These are phyloP conservation scores for Brienomyrus longianalis DNA, from an alignment of 2,113 vertebrate species.

Conservation along the genomic window DNA sequence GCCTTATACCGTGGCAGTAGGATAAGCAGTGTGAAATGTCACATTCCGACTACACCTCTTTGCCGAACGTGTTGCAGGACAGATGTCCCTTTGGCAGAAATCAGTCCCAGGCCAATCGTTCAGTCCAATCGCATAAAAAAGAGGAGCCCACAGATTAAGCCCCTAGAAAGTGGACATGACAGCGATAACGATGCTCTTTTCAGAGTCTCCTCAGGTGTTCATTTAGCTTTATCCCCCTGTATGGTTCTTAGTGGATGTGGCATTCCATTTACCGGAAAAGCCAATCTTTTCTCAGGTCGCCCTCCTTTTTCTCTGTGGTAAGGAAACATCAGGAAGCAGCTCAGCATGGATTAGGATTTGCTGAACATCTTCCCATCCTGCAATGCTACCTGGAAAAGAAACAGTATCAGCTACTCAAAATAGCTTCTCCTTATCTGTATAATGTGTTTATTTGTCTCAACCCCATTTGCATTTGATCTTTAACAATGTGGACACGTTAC, in stretches of 20 bases:
- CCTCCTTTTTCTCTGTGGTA: not conserved
- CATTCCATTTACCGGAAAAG: not conserved
- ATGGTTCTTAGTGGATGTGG: not conserved
- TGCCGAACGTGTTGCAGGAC: not conserved
- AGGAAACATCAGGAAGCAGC: not conserved
- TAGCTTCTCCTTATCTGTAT: not conserved
- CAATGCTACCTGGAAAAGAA: not conserved
- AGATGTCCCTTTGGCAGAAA: not conserved
- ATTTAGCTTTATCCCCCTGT: not conserved
- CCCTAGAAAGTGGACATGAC: not conserved
- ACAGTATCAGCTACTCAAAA: not conserved
- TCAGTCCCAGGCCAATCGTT: not conserved
- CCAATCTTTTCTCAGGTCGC: not conserved
- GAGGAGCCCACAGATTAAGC: not conserved
- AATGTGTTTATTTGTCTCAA: not conserved
- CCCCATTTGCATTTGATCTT: not conserved
- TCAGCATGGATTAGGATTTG: not conserved
- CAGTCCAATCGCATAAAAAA: not conserved
- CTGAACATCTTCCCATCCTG: not conserved
- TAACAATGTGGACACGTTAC: not conserved
- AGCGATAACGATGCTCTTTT: not conserved
- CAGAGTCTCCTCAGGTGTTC: not conserved
- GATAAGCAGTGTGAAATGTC: not conserved
- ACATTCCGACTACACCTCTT: not conserved
- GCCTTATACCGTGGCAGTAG: not conserved